Percentiles rank a stretch among this genome's conserved stretches.
Evolutionary conservation across 1,140 invertebrate species (phyloP).

Genomic region (Philotrypesis tridentata): DNA sequence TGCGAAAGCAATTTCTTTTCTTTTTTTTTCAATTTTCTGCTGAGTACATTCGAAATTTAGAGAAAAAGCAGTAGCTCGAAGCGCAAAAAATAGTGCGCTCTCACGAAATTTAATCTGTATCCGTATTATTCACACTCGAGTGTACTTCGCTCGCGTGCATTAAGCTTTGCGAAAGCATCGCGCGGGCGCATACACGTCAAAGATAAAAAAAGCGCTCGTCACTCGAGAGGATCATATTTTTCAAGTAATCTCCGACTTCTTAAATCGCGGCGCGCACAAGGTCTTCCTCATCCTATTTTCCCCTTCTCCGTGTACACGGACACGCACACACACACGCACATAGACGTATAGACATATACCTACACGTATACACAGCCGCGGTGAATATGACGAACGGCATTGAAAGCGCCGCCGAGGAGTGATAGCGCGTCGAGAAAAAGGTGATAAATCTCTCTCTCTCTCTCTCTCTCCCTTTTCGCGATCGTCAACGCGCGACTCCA

Average conservation of each 20-base stretch:
- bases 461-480: too few relatives aligned
- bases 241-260: background rate
- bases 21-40: too few relatives aligned
- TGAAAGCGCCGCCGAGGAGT: background rate
- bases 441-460: constrained; percentile 12
- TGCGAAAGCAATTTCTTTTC: too few relatives aligned
- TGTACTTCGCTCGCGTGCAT: too few relatives aligned
- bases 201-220: background rate
- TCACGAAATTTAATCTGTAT: too few relatives aligned
- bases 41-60: too few relatives aligned
- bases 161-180: too few relatives aligned
- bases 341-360: background rate
- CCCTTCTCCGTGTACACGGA: too few relatives aligned
- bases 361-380: background rate
- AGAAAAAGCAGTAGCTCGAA: too few relatives aligned
- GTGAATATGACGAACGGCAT: constrained; percentile 14
- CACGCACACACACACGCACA: background rate
- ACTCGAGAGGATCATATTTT: background rate
- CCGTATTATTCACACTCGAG: too few relatives aligned
- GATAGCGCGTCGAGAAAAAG: background rate
- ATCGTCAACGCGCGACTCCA: background rate
- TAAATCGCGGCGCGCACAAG: background rate
- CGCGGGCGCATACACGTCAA: background rate
- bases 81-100: too few relatives aligned
- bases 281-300: background rate